Evolutionary conservation across 2,888 invertebrate species (phyloP).

Genomic region (Vannuccia rotundouncinata): DNA sequence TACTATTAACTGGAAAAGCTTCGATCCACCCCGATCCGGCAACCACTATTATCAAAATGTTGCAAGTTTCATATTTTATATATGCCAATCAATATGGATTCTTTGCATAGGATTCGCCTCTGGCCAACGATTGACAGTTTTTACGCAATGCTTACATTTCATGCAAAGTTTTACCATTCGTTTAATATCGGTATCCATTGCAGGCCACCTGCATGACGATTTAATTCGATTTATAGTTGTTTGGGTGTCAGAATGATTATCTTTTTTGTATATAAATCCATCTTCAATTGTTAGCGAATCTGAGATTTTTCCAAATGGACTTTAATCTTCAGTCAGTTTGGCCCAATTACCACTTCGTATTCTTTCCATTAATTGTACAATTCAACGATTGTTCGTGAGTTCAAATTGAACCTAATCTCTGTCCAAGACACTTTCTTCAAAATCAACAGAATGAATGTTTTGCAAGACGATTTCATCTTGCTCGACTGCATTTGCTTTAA

Average conservation of each 20-base stretch:
- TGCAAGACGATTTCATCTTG: constrained; percentile 17
- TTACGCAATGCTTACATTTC: background rate
- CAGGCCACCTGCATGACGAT: background rate
- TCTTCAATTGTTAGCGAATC: constrained; percentile 31
- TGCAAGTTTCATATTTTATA: constrained; percentile 26
- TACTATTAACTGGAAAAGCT: constrained; percentile 28
- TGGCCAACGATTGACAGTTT: constrained; percentile 28
- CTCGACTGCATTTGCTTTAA: background rate
- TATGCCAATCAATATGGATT: constrained; percentile 35
- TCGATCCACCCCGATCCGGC: constrained; percentile 36
- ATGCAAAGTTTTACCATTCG: constrained; percentile 9
- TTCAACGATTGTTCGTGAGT: background rate
- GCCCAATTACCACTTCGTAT: constrained; percentile 32
- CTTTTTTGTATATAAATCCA: constrained; percentile 30
- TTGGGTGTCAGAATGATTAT: constrained; percentile 5
- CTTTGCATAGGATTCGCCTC: constrained; percentile 25
- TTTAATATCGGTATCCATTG: constrained; percentile 22
- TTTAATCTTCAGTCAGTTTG: constrained; percentile 13
- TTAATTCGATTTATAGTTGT: constrained; percentile 4
- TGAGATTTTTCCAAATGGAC: constrained; percentile 4
- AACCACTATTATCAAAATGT: constrained; percentile 36
- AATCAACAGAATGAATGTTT: constrained; percentile 23
- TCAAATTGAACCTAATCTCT: constrained; percentile 17
- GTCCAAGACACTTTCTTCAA: constrained; percentile 10
- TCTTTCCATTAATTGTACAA: constrained; percentile 18